These are phyloP conservation scores for Salvelinus alpinus DNA, from an alignment of 2,113 vertebrate species.

Conservation along the genomic window DNA sequence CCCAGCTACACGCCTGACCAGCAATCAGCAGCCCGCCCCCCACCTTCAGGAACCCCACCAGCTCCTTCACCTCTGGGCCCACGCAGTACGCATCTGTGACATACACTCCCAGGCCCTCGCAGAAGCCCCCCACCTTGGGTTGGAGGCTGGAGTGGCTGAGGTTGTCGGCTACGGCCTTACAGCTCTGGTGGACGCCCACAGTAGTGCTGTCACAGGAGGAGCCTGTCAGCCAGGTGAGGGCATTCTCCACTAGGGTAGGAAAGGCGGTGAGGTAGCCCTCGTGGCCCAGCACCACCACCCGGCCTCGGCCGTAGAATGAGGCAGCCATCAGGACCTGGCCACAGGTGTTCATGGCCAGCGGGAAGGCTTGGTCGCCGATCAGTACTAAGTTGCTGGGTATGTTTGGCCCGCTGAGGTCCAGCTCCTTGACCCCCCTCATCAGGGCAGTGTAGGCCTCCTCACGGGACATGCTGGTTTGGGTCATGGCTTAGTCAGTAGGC, in stretches of 20 bases:
- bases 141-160: conserved; percentile 55
- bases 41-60: conserved; percentile 78
- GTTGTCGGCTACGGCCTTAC: conserved; percentile 68
- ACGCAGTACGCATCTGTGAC: conserved; percentile 77
- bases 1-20: conserved; percentile 85
- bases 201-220: conserved; percentile 44
- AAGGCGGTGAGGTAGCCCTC: conserved; percentile 76
- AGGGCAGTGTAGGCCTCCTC: conserved; percentile 59
- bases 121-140: conserved; percentile 53
- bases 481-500: conserved; percentile 5
- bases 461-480: conserved; percentile 34
- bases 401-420: conserved; percentile 54
- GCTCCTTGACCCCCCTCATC: conserved; percentile 57
- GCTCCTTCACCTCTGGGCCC: conserved; percentile 45
- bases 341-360: conserved; percentile 69
- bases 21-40: conserved; percentile 86
- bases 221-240: conserved; percentile 80
- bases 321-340: conserved; percentile 75
- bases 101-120: conserved; percentile 63
- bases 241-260: conserved; percentile 79
- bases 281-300: conserved; percentile 82
- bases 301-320: conserved; percentile 76
- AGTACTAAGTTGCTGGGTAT: conserved; percentile 68
- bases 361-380: conserved; percentile 70
- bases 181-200: conserved; percentile 70